A percentile compares a stretch with the other conserved stretches of the same genome.
phyloP scores from a whole-genome alignment of 2,113 vertebrate genomes.

The Mugil cephalus region DNA sequence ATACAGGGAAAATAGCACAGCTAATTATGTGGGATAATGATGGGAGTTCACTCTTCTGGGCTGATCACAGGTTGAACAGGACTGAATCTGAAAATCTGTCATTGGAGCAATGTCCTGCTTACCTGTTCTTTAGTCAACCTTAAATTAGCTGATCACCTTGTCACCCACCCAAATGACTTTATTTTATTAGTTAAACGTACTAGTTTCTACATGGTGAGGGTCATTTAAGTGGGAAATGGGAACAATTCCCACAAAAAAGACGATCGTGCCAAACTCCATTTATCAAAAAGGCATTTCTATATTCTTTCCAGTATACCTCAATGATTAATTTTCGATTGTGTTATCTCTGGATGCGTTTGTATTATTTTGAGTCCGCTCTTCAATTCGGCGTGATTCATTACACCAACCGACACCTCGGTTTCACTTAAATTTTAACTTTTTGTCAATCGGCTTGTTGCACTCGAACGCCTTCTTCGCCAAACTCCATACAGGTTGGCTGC shows the following conservation, averaged over 20 bases:
- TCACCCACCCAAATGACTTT: too few species aligned
- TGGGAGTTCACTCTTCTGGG: not conserved
- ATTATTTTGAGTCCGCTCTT: rapidly evolving
- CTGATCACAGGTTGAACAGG: conserved; percentile 2
- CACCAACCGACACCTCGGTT: rapidly evolving
- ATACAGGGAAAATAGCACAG: conserved; percentile 8
- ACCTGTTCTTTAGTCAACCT: too few species aligned
- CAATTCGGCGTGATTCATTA: not conserved
- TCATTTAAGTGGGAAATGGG: not conserved
- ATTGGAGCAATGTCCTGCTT: too few species aligned
- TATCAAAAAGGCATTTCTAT: not conserved
- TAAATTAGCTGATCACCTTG: too few species aligned
- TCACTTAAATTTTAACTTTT: not conserved
- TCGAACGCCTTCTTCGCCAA: rapidly evolving
- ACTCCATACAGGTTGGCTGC: not conserved
- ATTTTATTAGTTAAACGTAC: not conserved
- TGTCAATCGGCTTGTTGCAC: not conserved
- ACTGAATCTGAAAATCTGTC: not conserved
- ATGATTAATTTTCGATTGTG: too few species aligned
- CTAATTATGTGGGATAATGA: conserved; percentile 10
- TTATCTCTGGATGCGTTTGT: rapidly evolving
- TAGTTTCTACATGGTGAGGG: not conserved
- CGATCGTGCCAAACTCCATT: conserved; percentile 2
- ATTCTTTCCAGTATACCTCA: not conserved
- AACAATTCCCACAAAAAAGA: not conserved